phyloP scores from a whole-genome alignment of 1,140 invertebrate species.

The Lordiphosa collinella region DNA sequence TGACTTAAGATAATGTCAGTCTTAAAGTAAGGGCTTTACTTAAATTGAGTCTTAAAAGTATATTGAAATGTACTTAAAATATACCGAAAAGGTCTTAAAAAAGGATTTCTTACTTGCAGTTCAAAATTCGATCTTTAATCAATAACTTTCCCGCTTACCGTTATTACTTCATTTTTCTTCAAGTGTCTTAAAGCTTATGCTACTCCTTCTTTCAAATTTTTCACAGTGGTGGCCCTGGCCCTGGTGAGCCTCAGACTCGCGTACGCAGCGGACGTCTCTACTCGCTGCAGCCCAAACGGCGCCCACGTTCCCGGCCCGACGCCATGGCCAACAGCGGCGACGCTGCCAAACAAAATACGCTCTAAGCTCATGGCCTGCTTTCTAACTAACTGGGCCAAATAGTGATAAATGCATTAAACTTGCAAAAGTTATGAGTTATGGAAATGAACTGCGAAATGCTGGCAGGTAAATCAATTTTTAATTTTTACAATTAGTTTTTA shows the following conservation, averaged over 20 bases:
- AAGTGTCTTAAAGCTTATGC: background rate
- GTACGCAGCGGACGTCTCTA: slow-evolving; percentile 74
- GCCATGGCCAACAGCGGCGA: slow-evolving; percentile 60
- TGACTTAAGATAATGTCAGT: no score
- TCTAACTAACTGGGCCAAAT: slow-evolving; percentile 12
- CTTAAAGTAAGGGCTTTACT: no score
- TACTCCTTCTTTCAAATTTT: background rate
- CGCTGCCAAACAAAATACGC: slow-evolving; percentile 72
- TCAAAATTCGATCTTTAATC: no score
- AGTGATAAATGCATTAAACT: slow-evolving; percentile 72
- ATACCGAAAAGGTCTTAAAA: no score
- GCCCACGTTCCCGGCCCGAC: slow-evolving; percentile 71
- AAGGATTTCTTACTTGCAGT: no score
- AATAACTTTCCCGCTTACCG: background rate
- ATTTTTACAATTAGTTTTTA: slow-evolving; percentile 71
- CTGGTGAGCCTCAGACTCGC: slow-evolving; percentile 54
- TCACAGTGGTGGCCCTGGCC: slow-evolving; percentile 27
- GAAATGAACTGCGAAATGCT: slow-evolving; percentile 7
- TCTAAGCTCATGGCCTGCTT: slow-evolving; percentile 39
- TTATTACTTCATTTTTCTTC: background rate
- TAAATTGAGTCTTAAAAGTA: no score
- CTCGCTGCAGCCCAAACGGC: slow-evolving; percentile 76
- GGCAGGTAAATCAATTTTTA: slow-evolving; percentile 69
- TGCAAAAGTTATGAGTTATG: slow-evolving; percentile 25
- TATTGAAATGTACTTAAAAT: no score